Evolutionary conservation across 2,797 vertebrate species (phyloP).

Genomic region (Hyperoplus lanceolatus): DNA sequence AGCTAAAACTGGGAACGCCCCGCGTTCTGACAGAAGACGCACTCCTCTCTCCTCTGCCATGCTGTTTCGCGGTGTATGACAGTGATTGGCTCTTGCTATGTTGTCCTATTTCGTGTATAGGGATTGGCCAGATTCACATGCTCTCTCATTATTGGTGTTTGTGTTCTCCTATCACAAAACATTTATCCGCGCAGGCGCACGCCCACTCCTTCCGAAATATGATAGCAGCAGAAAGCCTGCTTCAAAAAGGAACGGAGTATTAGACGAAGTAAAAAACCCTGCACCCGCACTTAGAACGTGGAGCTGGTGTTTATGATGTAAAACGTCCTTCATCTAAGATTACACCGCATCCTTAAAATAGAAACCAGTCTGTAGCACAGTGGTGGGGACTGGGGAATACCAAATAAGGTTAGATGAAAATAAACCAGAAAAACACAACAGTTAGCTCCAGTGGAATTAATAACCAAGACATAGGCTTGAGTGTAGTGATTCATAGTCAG

Average conservation of each 20-base stretch:
- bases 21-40: conserved; percentile 36
- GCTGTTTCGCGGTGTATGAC: conserved; percentile 77
- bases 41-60: conserved; percentile 77
- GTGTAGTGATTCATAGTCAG: not conserved
- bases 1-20: conserved; percentile 52
- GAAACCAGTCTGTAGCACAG: not conserved
- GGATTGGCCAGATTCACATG: conserved; percentile 75
- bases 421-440: not conserved
- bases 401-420: not conserved
- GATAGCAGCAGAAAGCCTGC: not conserved
- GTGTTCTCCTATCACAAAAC: conserved; percentile 3
- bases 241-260: not conserved
- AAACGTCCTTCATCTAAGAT: not conserved
- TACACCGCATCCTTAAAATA: not conserved
- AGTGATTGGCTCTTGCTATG: conserved; percentile 70
- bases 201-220: not conserved
- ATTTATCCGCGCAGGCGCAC: conserved; percentile 28
- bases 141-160: conserved; percentile 48
- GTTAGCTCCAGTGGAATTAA: not conserved
- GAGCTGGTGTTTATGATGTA: not conserved
- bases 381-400: not conserved
- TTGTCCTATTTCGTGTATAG: conserved; percentile 50
- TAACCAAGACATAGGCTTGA: not conserved
- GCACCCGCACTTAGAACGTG: not conserved
- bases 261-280: not conserved